Evolutionary conservation across 1,140 invertebrate genomes (phyloP), one percentile per base, ranked within the genome.

Genomic region (Gonatopus flavifemur): DNA sequence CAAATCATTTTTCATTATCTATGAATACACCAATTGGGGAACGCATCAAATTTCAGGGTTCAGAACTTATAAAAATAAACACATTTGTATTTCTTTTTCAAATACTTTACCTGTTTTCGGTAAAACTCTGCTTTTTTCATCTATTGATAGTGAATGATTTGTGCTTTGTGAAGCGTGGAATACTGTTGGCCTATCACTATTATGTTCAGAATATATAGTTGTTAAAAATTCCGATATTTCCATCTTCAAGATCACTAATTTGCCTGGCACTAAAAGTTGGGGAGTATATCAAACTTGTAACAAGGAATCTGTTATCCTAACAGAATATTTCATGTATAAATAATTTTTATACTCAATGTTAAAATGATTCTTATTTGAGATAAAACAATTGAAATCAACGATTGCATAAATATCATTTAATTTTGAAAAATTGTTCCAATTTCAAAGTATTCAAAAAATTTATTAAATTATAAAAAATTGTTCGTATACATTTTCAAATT

Each of bases 121-220:
- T 28, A 28, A 28, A 28, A 28, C 12, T 7, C 25, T 28, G 6
- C 6, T 28, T 6, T 28, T 28, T 28, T 28, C 12, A 7, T 28
- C 25, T 7, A 7, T 7, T 28, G 25, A 28, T 12, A 7, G 6
- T 28, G 12, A 28, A 7, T 7, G 6, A 6, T 28, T 7, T 28
- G 6, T 6, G 6, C 6, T 28, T 28, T 28, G 6, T 7, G 25
- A 28, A 28, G 25, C 6, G 12, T 28, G 25, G 25, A 28, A 28
- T 28, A 28, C 25, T 7, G 12, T 28, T 7, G 25, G 12, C 6
- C 12, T 28, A 12, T 28, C 25, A 28, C 6, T 30, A 32, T 21
- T 12, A 37, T 40, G 33, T 46, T 20, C 41, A 33, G n/a, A 10
- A 33, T 44, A 35, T 28, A 28, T 28, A 28, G 25, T 28, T 28